Evolutionary conservation across 2,888 invertebrate species (phyloP), one percentile per base, ranked within the genome.

Genomic region (Nipponacmea schrenckii): DNA sequence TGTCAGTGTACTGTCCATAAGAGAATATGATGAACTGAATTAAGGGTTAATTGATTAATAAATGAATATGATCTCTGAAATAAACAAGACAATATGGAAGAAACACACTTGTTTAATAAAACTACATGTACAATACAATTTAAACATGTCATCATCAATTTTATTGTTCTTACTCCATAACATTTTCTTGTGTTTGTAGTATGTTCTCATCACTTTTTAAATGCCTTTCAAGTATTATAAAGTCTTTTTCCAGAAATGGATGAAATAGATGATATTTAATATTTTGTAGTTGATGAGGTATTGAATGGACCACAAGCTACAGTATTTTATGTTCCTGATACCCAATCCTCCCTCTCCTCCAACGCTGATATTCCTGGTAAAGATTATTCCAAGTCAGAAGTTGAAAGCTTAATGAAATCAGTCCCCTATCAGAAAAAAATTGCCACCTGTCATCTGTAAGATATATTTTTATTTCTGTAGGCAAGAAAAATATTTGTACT

Each of bases 401-500:
- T 86, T 14, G 84, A 84, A 64, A 81, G 81, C 63, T 81, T 86
- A 77, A 83, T 85, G 79, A 79, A 83, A 68, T 84, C 84, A 62
- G 83, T 85, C 48, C 82, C 84, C 64, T 86, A 86, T 73, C 85
- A 85, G 76, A 78, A 83, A 56, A 83, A 83, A 71, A 79, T 84
- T 44, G 81, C 81, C 46, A 85, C 85, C 24, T 86, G 86, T 75
- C 84, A 85, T 74, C 69, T 85, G 86, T 86, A 80, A 74, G 86
- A 8, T 39, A 10, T 39, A 39, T 39, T 39, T 39, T 7, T 31
- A 80, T 39, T n/a, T n/a, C 5, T n/a, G n/a, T n/a, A n/a, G n/a
- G n/a, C n/a, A n/a, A n/a, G 3, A 31, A 31, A 5, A 31, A 3
- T 31, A 3, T 56, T 20, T 56, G 5, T n/a, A 56, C 56, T 10